Percentiles rank a stretch among this genome's conserved stretches.
These are phyloP conservation scores for Triplophysa dalaica DNA, from an alignment of 2,113 vertebrate genomes.

Conservation along the genomic window DNA sequence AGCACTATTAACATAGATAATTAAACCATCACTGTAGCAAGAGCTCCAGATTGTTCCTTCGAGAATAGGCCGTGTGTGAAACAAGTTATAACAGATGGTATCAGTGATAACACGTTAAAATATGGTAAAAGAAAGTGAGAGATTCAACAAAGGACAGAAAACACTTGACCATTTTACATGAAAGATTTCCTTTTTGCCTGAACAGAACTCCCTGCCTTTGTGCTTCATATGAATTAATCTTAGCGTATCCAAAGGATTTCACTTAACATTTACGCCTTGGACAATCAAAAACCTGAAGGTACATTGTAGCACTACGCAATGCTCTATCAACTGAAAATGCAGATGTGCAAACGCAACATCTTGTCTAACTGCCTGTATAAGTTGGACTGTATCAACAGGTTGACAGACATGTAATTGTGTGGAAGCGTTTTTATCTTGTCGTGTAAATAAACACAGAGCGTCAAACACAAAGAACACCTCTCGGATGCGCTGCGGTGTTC, in stretches of 20 bases:
- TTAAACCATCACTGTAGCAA: neutral
- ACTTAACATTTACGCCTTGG: neutral
- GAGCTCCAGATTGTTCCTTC: neutral
- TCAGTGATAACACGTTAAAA: neutral
- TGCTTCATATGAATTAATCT: neutral
- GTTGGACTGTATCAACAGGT: conserved; percentile 8
- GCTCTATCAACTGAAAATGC: no score
- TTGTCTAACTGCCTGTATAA: neutral
- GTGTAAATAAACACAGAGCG: conserved; percentile 4
- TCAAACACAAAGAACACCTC: neutral
- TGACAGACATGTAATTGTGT: neutral
- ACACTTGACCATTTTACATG: neutral
- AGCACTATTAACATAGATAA: neutral
- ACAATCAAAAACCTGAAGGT: no score
- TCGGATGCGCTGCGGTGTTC: neutral
- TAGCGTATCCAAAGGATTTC: neutral
- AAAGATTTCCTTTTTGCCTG: neutral
- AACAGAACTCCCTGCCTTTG: neutral
- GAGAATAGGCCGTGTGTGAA: neutral
- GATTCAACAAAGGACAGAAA: neutral
- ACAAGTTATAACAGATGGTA: neutral
- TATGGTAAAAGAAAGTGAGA: neutral
- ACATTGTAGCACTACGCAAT: no score
- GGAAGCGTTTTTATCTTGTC: neutral
- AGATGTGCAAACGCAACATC: no score